Percentiles rank a stretch among this genome's conserved stretches.
These are phyloP conservation scores for Dicerorhinus sumatrensis DNA, from an alignment of 2,113 vertebrate genomes.

Conservation along the genomic window DNA sequence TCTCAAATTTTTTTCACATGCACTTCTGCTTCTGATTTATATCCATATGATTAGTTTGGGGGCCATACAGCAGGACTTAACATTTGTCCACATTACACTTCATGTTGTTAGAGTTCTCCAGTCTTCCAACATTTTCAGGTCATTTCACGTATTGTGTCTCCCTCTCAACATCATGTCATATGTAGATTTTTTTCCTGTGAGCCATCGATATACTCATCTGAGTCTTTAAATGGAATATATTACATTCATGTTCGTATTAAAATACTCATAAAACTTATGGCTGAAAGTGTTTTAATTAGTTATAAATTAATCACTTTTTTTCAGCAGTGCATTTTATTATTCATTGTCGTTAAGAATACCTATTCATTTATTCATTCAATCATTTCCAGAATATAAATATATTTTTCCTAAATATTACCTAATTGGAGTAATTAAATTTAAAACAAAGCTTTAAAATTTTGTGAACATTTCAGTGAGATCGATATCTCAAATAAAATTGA, in stretches of 20 bases:
- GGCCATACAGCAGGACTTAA: not conserved
- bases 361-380: not conserved
- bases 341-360: slow-evolving; percentile 12
- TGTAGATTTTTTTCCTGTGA: not conserved
- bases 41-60: not conserved
- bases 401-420: not conserved
- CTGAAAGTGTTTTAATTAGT: slow-evolving; percentile 62
- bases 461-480: not conserved
- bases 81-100: not conserved
- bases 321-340: slow-evolving; percentile 4
- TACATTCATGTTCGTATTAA: slow-evolving; percentile 20
- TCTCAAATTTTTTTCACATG: not conserved
- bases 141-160: not conserved
- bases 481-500: slow-evolving; percentile 62
- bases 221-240: slow-evolving; percentile 47
- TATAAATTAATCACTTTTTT: slow-evolving; percentile 56
- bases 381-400: slow-evolving; percentile 47
- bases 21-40: not conserved
- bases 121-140: slow-evolving; percentile 17
- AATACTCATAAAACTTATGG: slow-evolving; percentile 56
- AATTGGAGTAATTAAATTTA: slow-evolving; percentile 35
- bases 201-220: slow-evolving; percentile 13
- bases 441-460: slow-evolving; percentile 34
- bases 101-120: not conserved
- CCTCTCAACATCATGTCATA: not conserved